phyloP scores from a whole-genome alignment of 2,797 vertebrate species.

The Platyrinchus mystaceus region DNA sequence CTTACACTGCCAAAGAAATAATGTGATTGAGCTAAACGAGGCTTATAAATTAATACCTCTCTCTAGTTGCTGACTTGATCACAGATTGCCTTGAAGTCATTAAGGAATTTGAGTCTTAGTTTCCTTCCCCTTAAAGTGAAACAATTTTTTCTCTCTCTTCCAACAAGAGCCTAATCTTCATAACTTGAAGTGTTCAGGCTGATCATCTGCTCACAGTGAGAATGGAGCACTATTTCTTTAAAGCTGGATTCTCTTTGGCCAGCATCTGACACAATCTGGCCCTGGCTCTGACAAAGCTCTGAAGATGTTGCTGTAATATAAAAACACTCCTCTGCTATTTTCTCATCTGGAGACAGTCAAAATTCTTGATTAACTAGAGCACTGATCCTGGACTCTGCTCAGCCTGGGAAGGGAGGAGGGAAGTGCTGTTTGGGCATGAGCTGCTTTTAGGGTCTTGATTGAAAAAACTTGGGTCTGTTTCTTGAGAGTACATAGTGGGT shows the following conservation, averaged over 20 bases:
- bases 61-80: neutral
- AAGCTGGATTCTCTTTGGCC: neutral
- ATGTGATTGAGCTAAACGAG: neutral
- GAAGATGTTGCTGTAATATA: neutral
- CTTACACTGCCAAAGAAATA: neutral
- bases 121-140: neutral
- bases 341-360: neutral
- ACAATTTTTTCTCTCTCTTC: neutral
- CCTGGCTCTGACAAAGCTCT: neutral
- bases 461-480: neutral
- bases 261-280: neutral
- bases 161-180: neutral
- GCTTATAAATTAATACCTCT: neutral
- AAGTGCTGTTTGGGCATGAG: fast-evolving
- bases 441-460: neutral
- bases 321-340: neutral
- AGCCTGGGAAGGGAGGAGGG: neutral
- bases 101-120: neutral
- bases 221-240: neutral
- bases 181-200: neutral
- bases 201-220: neutral
- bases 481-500: neutral
- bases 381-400: neutral
- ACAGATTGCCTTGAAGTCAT: neutral
- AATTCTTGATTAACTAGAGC: neutral